Percentiles rank a stretch among this genome's conserved stretches.
phyloP scores from a whole-genome alignment of 2,797 vertebrate genomes.

The Neostethus bicornis region DNA sequence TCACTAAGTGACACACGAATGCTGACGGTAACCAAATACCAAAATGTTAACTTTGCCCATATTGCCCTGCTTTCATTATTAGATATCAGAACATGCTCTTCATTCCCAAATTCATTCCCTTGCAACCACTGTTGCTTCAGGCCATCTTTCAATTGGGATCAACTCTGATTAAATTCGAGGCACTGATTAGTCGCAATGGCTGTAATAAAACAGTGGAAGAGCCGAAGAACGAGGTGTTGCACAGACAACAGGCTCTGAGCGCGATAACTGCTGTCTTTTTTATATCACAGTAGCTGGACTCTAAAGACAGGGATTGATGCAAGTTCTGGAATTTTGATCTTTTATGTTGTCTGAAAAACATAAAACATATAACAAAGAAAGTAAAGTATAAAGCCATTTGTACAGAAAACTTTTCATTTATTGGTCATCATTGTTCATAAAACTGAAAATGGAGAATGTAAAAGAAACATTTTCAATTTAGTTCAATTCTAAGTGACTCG shows the following conservation, averaged over 20 bases:
- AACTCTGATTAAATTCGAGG: conserved; percentile 75
- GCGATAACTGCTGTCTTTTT: conserved; percentile 49
- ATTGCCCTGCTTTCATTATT: conserved; percentile 67
- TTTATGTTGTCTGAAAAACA: conserved; percentile 39
- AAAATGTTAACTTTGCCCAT: conserved; percentile 69
- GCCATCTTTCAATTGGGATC: conserved; percentile 62
- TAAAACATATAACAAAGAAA: too few relatives aligned
- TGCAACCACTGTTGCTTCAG: conserved; percentile 61
- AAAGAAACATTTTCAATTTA: not conserved
- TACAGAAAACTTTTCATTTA: too few relatives aligned
- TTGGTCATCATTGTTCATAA: not conserved
- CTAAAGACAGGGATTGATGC: conserved; percentile 38
- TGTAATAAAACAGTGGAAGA: conserved; percentile 44
- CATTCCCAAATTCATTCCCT: conserved; percentile 62
- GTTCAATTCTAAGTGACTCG: not conserved
- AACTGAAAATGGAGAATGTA: not conserved
- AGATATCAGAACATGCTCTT: conserved; percentile 68
- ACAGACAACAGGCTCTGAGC: conserved; percentile 31
- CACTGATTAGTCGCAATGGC: conserved; percentile 54
- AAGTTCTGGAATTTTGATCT: conserved; percentile 47
- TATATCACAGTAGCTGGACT: conserved; percentile 53
- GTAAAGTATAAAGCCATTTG: not conserved
- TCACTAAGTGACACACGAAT: not conserved
- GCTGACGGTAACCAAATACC: conserved; percentile 56
- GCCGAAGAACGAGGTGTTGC: conserved; percentile 27